Conservation (phyloP, 2,888 invertebrate species). For the Suillia variegata region DNA sequence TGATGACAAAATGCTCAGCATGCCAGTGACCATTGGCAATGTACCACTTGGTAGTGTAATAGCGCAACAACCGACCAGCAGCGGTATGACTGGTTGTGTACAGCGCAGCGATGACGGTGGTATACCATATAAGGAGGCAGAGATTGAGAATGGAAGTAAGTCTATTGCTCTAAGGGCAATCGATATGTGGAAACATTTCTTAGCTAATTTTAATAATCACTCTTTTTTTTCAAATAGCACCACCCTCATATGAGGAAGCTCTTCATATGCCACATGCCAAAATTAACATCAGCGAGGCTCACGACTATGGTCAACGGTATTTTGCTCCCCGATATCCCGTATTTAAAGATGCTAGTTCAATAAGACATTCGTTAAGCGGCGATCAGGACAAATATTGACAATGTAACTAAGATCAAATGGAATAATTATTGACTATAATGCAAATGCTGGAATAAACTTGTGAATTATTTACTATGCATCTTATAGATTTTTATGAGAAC, state of each 20-base stretch:
- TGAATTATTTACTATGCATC: no score
- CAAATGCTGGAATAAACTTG: no score
- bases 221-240: slow-evolving; percentile 39
- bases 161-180: slow-evolving; percentile 50
- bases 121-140: background rate
- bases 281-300: slow-evolving; percentile 32
- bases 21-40: slow-evolving; percentile 48
- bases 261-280: slow-evolving; percentile 37
- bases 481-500: no score
- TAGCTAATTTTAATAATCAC: no score
- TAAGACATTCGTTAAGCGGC: no score
- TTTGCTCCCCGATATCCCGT: slow-evolving; percentile 48
- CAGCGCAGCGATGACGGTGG: slow-evolving; percentile 24
- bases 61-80: slow-evolving; percentile 20
- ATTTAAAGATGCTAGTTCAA: slow-evolving; percentile 36
- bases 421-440: no score
- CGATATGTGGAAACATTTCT: background rate
- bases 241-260: slow-evolving; percentile 46
- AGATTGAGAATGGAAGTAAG: no score
- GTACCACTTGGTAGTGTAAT: slow-evolving; percentile 39
- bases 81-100: background rate
- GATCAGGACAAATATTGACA: no score
- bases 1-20: slow-evolving; percentile 29
- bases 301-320: slow-evolving; percentile 32
- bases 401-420: no score